phyloP scores from a whole-genome alignment of 2,888 invertebrate species.

The Rhodophaea formosa region DNA sequence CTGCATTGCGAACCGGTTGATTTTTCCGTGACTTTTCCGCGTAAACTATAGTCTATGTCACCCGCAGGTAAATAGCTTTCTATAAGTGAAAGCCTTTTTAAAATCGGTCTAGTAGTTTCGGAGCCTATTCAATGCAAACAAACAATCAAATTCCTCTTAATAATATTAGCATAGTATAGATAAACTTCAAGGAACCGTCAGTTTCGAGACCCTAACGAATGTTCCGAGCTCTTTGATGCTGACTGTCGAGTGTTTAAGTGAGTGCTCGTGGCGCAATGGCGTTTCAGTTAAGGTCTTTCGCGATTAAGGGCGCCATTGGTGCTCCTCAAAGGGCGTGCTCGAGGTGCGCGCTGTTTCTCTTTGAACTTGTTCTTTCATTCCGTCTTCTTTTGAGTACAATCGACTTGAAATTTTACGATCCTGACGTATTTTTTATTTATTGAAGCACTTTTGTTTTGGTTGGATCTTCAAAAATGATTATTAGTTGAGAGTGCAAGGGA shows the following conservation, averaged over 20 bases:
- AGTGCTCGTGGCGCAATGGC: conserved; percentile 48
- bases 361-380: conserved; percentile 37
- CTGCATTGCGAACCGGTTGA: too few relatives aligned
- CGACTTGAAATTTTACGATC: conserved; percentile 28
- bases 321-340: conserved; percentile 42
- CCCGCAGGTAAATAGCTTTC: too few relatives aligned
- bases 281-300: conserved; percentile 48
- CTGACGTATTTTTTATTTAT: not conserved
- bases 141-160: too few relatives aligned
- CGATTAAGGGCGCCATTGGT: conserved; percentile 59
- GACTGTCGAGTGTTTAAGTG: conserved; percentile 59
- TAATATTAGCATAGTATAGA: too few relatives aligned
- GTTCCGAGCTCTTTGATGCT: conserved; percentile 58
- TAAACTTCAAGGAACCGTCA: conserved; percentile 20
- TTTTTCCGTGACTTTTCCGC: too few relatives aligned
- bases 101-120: too few relatives aligned
- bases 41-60: too few relatives aligned
- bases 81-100: too few relatives aligned
- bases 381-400: conserved; percentile 26
- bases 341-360: conserved; percentile 37
- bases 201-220: conserved; percentile 37
- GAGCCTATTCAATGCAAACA: too few relatives aligned
- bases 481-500: too few relatives aligned
- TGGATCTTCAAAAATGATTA: too few relatives aligned
- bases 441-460: not conserved